Evolutionary conservation across 2,888 invertebrate genomes (phyloP), one percentile per base, ranked within the genome.

Genomic region (Phengaris alcon): DNA sequence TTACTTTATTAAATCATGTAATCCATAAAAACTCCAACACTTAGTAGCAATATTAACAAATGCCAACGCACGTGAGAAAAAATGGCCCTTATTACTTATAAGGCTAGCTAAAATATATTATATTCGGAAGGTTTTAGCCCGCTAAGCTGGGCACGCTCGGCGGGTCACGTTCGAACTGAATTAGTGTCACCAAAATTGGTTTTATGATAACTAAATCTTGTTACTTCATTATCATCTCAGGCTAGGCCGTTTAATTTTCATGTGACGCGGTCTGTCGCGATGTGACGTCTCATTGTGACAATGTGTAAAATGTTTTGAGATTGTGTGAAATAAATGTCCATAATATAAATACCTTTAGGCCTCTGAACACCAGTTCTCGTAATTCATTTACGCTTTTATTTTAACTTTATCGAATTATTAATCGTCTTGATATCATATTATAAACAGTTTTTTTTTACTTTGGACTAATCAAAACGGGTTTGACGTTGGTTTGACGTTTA

Each of bases 101-200:
- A 64, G 12, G 35, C 12, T 59, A 10, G 22, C 22, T 35, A 12
- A 52, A 64, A 64, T 64, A 64, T 64, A 35, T 64, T 64, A 35
- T 64, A 64, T 64, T 64, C 6, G 64, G 35, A 12, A 64, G 35
- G 35, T 35, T 13, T 54, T 54, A 54, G 54, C 13, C 54, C 55
- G 55, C 6, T 35, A 35, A 64, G 64, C 64, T 35, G 64, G 64
- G 6, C 64, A 12, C 35, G 64, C 35, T 6, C 64, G 64, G 22
- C 12, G 64, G 64, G 35, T 35, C 64, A 64, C 64, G 64, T 64
- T 12, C 64, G 10, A 6, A 12, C 35, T 6, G 35, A 64, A 64
- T 64, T 64, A 64, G 64, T 64, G 64, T 35, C 35, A 64, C 64
- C 64, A 35, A 64, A 64, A 64, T 64, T 64, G 64, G 35, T 64